Base-by-base conservation (phyloP, 2,113 vertebrate species). In the Upupa epops region DNA sequence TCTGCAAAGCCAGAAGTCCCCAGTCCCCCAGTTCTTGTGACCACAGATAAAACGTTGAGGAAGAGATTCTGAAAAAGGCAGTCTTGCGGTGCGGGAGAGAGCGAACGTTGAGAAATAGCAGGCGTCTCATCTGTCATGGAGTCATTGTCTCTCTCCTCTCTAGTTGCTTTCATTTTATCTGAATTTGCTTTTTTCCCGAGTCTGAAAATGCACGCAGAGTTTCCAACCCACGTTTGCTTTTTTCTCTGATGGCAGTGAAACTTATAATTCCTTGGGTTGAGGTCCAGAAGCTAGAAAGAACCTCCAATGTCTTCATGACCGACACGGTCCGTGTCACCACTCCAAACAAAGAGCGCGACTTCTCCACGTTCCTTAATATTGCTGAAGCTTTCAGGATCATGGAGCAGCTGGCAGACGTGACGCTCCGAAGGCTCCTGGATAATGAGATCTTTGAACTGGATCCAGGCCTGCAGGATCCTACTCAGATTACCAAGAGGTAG, bases 341-440 rank as follows among this genome's bases (percentile, higher is more conserved):
- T 0, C 97, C 97, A 31, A 97, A 92, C 28, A 98, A 98, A 63
- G 98, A 99, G 84, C 97, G 99, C 0, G 98, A 99, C 66, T 99
- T 99, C 96, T 99, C 99, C 96, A 99, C 98, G 79, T 99, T 99
- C 94, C 97, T 99, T 84, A 98, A 98, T 79, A 98, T 98, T 8
- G 86, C 98, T 0, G 98, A 99, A 95, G 98, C 97, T 9, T 99
- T 99, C 74, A 96, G 96, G 88, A 98, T 99, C 94, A 98, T 99
- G 97, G 98, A 98, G 86, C 99, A 99, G 52, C 98, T 99, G 97
- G 98, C 99, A 13, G 99, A 99, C 86, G 98, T 99, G 32, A 98
- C 99, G 0, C 97, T 99, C 21, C 98, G 99, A 51, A 98, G 99
- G 74, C 97, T 99, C 46, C 97, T 99, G 92, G 99, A 99, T 97